These are phyloP conservation scores for Bucorvus abyssinicus DNA, from an alignment of 2,797 vertebrate genomes.

Conservation along the genomic window DNA sequence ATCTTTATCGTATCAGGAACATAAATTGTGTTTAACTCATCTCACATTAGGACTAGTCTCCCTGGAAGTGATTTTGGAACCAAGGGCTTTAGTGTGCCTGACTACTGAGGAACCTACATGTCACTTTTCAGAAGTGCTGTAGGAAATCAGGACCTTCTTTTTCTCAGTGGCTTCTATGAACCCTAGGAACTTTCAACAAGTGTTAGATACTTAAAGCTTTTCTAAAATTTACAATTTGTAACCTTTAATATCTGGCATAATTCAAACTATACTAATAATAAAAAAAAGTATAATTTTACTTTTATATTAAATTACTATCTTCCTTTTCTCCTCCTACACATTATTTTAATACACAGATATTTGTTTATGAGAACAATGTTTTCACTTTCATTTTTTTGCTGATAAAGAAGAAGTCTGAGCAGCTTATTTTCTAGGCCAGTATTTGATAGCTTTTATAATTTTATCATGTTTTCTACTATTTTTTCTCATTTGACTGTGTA, in stretches of 20 bases:
- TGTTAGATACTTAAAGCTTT: not conserved
- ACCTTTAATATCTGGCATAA: not conserved
- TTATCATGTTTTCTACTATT: not conserved
- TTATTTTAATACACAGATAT: not conserved
- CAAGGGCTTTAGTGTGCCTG: not conserved
- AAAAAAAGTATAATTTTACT: not conserved
- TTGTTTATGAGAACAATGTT: not conserved
- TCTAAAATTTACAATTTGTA: not conserved
- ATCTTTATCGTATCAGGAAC: not conserved
- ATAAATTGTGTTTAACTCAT: not conserved
- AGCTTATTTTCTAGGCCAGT: not conserved
- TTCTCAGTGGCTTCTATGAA: not conserved
- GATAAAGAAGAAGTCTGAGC: not conserved
- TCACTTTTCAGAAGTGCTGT: not conserved
- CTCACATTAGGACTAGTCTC: not conserved
- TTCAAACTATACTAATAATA: not conserved
- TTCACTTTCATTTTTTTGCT: not conserved
- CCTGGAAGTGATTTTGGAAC: not conserved
- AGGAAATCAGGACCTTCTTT: not conserved
- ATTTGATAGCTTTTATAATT: not conserved
- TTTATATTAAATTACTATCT: not conserved
- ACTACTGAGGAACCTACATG: not conserved
- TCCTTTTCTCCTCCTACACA: not conserved
- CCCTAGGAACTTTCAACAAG: not conserved
- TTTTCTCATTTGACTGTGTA: not conserved